Evolutionary conservation across 2,113 vertebrate genomes (phyloP).

Genomic region (Cricetomys ansorgei): DNA sequence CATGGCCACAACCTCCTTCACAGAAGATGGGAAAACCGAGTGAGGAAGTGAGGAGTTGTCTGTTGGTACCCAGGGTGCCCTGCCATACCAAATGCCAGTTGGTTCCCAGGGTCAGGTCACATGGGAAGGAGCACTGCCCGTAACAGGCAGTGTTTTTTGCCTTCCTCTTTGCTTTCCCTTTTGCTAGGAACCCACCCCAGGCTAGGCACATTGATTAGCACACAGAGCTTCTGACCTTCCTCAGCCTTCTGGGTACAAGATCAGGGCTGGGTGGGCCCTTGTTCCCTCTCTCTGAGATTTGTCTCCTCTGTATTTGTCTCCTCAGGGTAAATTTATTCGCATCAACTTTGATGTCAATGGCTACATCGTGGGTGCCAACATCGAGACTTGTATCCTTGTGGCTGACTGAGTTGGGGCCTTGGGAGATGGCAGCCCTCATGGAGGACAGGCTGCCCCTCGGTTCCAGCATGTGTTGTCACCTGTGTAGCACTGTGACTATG

Average conservation of each 20-base stretch:
- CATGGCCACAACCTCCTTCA: background rate
- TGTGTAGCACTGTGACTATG: rapidly evolving
- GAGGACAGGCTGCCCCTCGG: background rate
- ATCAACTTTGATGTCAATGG: slow-evolving; percentile 99
- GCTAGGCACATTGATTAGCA: background rate
- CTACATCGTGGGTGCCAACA: slow-evolving; percentile 99
- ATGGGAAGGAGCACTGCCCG: background rate
- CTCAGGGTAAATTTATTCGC: slow-evolving; percentile 98
- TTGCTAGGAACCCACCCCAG: background rate
- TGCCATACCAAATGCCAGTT: background rate
- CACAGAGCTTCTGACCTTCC: background rate
- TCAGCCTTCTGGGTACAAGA: background rate
- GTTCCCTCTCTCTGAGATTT: background rate
- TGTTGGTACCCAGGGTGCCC: background rate
- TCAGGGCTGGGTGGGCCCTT: no score
- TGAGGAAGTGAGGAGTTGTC: background rate
- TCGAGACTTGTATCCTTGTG: slow-evolving; percentile 98
- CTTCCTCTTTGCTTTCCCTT: background rate
- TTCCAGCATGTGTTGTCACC: background rate
- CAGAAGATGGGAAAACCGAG: background rate
- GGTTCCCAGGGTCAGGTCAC: background rate
- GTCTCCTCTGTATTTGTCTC: background rate
- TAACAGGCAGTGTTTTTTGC: no score
- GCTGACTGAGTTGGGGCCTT: background rate
- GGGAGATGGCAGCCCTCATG: no score